A percentile compares a stretch with the other conserved stretches of the same genome.
Evolutionary conservation across 2,113 vertebrate genomes (phyloP).

Genomic region (Pseudonaja textilis): DNA sequence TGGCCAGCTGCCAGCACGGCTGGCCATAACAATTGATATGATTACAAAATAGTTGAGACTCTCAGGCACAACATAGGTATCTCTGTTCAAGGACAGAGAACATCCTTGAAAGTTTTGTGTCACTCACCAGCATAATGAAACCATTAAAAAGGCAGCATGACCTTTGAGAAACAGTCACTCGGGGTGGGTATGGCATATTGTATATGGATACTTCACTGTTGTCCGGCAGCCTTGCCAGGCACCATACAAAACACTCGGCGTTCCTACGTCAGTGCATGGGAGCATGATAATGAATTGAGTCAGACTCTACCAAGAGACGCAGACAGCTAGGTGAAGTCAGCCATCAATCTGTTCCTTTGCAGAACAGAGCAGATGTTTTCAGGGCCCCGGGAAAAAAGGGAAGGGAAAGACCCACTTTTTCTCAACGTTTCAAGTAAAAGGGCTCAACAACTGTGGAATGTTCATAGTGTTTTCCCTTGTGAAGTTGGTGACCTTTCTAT

Average conservation of each 20-base stretch:
- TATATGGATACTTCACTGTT: neutral
- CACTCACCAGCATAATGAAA: neutral
- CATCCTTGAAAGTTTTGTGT: neutral
- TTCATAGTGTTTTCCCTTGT: neutral
- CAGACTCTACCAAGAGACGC: conserved; percentile 8
- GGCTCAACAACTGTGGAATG: neutral
- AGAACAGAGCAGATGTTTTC: conserved; percentile 23
- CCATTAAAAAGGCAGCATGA: neutral
- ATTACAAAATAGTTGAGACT: neutral
- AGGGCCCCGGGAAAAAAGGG: neutral
- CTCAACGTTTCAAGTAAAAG: neutral
- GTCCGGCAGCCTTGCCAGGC: neutral
- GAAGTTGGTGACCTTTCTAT: neutral
- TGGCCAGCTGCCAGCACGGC: neutral
- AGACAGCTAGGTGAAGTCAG: conserved; percentile 10
- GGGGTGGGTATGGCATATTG: neutral
- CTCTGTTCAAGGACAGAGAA: neutral
- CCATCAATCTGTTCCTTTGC: conserved; percentile 12
- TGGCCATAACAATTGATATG: neutral
- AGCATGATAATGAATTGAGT: neutral
- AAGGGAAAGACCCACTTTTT: neutral
- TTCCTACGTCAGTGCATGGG: neutral
- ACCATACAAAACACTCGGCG: neutral
- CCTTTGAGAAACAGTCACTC: neutral
- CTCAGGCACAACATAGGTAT: neutral